Evolutionary conservation across 2,113 vertebrate species (phyloP), one percentile per base, ranked within the genome.

Genomic region (Ivindomyrus marchei): DNA sequence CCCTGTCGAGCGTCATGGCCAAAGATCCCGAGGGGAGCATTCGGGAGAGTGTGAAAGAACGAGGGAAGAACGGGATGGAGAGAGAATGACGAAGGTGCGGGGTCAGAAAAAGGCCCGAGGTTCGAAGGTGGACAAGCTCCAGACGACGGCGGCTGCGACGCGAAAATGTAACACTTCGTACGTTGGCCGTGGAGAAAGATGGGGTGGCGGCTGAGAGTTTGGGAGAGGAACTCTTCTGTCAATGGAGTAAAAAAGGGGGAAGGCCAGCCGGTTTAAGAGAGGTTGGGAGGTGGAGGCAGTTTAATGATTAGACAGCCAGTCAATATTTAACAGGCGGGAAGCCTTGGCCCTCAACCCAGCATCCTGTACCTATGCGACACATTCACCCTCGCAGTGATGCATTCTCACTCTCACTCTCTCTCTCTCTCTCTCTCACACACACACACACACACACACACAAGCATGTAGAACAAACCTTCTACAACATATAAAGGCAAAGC

Each of bases 251-350:
- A 85, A 39, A 21, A 85, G 86, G 89, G 90, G 92, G 92, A 92
- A 90, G 93, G 89, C 92, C 90, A 47, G 92, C 92, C 95, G 91
- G 95, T 94, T 95, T 96, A 95, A 96, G 93, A 92, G 93, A 91
- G 93, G 94, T 91, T 92, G 91, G 94, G 93, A 91, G 92, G 93
- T 94, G 92, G 91, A 90, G 93, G 90, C 90, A 85, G 91, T 95
- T 96, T 96, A 96, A 96, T 96, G 91, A 96, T 96, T 96, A 96
- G 91, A 94, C 92, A 85, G 13, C 93, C 70, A 53, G 94, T 96
- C 93, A 96, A 96, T 96, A 95, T 96, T 96, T 96, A 95, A 96
- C 95, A 94, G 94, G 93, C 91, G 66, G 89, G 27, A 89, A 49
- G 94, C 95, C 95, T 95, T 93, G 94, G 95, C 96, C 95, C 94